Base-by-base conservation (phyloP, 2,113 vertebrate genomes). In the Baryphthengus martii region DNA sequence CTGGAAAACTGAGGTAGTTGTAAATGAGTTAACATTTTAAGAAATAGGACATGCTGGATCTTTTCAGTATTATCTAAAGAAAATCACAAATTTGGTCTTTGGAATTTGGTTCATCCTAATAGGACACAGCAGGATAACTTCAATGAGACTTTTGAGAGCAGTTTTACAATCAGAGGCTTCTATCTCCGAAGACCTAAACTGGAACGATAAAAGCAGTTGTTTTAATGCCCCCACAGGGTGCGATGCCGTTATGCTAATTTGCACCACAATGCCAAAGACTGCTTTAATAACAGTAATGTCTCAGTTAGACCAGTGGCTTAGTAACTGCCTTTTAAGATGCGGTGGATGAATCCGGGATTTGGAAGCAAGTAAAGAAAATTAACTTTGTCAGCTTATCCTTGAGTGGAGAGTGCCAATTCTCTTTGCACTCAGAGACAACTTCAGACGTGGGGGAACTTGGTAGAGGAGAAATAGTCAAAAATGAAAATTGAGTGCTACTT, bases 181-280 rank as follows among this genome's bases (percentile, higher is more conserved):
- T 47, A 21, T 91, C 88, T 89, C 88, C 89, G 83, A 94, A 92
- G 95, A 85, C 88, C 88, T 92, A 89, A 95, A 85, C 63, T 67
- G 66, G 90, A 90, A 91, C 17, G 44, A 91, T 90, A 78, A 94
- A 95, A 97, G 80, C 42, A 94, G 83, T 86, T 96, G 77, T 94
- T 94, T 83, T 96, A 94, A 95, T 95, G 71, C 93, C 85, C 88
- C 90, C 86, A 93, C 65, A 91, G 86, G 66, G 93, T 95, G 74
- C 89, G 89, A 95, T 96, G 85, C 58, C 1, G 1, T 87, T 95
- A 94, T 94, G 88, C 63, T 96, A 96, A 95, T 93, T 95, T 92
- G 53, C 40, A 68, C 94, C 91, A 93, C 83, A 94, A 72, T 24
- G 33, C 80, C 61, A 81, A 76, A 91, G 76, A 90, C 66, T 74